Percentiles rank a stretch among this genome's conserved stretches.
Conservation (phyloP, 2,797 vertebrate species). For the Malacoraja senta region DNA sequence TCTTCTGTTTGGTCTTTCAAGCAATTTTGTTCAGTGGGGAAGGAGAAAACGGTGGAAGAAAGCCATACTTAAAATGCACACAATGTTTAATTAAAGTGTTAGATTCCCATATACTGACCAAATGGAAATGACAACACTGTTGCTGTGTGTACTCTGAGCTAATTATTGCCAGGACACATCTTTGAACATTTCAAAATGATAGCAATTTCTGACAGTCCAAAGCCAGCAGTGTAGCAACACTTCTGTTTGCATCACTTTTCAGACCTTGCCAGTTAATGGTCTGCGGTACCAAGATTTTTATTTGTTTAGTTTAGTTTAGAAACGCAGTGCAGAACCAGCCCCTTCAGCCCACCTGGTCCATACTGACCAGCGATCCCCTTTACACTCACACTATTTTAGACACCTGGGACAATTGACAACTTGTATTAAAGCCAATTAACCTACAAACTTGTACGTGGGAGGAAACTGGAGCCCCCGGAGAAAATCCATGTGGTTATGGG, state of each 20-base stretch:
- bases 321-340: too few species aligned
- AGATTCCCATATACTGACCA: not conserved
- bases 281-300: not conserved
- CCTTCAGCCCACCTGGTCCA: too few species aligned
- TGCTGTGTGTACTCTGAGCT: not conserved
- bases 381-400: too few species aligned
- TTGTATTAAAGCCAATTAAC: too few species aligned
- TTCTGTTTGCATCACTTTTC: not conserved
- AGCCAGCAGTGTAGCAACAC: not conserved
- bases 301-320: not conserved
- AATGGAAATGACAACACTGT: not conserved
- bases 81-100: not conserved
- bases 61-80: not conserved
- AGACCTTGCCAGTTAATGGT: not conserved
- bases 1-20: not conserved
- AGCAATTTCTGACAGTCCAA: not conserved
- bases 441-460: too few species aligned
- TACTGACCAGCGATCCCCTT: too few species aligned
- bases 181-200: not conserved
- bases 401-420: too few species aligned
- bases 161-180: not conserved
- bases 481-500: too few species aligned
- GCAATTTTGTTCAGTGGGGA: not conserved
- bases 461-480: too few species aligned
- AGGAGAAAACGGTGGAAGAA: not conserved